These are phyloP conservation scores for Bubo bubo DNA, from an alignment of 2,113 vertebrate species.

Conservation along the genomic window DNA sequence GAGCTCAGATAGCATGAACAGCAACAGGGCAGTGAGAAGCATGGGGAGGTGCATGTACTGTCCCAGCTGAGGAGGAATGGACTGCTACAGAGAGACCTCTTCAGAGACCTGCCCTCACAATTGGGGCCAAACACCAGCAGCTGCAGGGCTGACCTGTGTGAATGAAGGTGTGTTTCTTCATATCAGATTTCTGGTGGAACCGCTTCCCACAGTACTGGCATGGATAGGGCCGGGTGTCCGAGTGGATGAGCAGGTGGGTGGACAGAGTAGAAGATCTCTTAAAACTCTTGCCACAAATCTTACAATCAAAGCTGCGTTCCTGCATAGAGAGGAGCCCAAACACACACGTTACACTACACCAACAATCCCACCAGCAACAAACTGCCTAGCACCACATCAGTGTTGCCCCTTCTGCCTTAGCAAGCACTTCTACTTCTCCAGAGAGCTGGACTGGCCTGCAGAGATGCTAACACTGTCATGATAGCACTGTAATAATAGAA, in stretches of 20 bases:
- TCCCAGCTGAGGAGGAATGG: neutral
- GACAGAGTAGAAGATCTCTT: constrained; percentile 96
- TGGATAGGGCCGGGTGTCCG: constrained; percentile 95
- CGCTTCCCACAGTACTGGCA: constrained; percentile 98
- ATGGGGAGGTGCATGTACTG: fast-evolving
- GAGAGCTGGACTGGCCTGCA: neutral
- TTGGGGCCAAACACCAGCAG: neutral
- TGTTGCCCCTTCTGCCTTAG: neutral
- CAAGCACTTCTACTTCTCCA: neutral
- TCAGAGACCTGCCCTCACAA: neutral
- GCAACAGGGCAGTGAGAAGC: neutral
- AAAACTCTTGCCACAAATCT: constrained; percentile 98
- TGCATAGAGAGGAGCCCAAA: constrained; percentile 59
- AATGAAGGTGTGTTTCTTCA: constrained; percentile 99
- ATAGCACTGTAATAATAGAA: neutral
- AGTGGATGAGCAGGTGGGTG: constrained; percentile 96
- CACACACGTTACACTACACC: neutral
- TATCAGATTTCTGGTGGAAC: constrained; percentile 99
- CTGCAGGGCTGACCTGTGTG: constrained; percentile 85
- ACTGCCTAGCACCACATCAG: neutral
- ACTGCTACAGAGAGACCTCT: neutral
- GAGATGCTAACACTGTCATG: neutral
- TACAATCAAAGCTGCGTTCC: constrained; percentile 98
- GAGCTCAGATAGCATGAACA: neutral
- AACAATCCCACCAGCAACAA: neutral